Conservation (phyloP, 2,797 vertebrate species). For the Myotis myotis region DNA sequence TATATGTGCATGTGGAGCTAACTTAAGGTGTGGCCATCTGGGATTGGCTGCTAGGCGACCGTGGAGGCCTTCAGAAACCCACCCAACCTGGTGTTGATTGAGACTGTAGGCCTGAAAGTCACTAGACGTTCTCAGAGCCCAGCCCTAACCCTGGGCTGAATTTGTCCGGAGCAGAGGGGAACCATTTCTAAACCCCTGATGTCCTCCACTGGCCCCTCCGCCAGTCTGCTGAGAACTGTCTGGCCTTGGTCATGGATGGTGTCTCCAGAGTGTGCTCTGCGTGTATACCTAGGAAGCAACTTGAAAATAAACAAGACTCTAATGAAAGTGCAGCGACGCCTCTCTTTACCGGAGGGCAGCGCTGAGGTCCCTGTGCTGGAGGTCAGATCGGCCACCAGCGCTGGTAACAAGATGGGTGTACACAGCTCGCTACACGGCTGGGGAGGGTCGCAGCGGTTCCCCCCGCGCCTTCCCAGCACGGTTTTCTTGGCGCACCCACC, state of each 20-base stretch:
- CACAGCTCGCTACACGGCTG: not conserved
- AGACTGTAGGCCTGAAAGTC: not conserved
- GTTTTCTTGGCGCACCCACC: not conserved
- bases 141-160: not conserved
- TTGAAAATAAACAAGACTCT: not conserved
- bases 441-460: not conserved
- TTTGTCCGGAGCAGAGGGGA: not conserved
- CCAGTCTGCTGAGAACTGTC: not conserved
- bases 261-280: not conserved
- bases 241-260: not conserved
- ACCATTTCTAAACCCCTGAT: not conserved
- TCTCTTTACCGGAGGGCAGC: not conserved
- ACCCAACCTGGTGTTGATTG: no score
- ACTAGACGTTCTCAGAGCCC: not conserved
- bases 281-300: not conserved
- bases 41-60: not conserved
- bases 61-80: not conserved
- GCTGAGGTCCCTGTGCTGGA: not conserved
- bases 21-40: not conserved
- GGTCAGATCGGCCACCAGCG: not conserved
- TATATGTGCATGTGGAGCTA: not conserved
- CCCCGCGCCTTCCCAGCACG: not conserved
- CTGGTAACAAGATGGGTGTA: not conserved
- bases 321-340: not conserved
- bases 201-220: accelerated